Evolutionary conservation across 1,140 invertebrate species (phyloP).

Genomic region (Leptinotarsa defecta): DNA sequence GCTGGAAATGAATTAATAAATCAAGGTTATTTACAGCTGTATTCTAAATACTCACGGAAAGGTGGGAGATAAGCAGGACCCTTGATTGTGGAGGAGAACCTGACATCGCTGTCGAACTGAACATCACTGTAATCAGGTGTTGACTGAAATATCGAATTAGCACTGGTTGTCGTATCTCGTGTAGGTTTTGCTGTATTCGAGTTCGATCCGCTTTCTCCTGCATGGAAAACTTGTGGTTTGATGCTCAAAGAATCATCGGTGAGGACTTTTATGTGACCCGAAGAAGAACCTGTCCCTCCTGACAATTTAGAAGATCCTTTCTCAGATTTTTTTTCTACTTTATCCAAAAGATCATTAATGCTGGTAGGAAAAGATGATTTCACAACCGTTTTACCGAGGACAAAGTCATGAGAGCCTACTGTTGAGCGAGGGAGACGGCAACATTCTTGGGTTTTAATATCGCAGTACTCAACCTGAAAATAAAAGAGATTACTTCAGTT

Average conservation of each 20-base stretch:
- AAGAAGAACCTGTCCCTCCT: constrained; percentile 39
- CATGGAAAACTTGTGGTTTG: constrained; percentile 34
- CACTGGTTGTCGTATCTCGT: constrained; percentile 36
- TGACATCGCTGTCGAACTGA: constrained; percentile 46
- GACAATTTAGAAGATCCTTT: constrained; percentile 40
- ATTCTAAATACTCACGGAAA: constrained; percentile 23
- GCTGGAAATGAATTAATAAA: constrained; percentile 14
- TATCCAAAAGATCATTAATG: constrained; percentile 37
- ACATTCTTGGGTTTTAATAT: constrained; percentile 57
- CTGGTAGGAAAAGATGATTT: constrained; percentile 30
- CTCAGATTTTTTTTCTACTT: constrained; percentile 44
- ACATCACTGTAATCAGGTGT: constrained; percentile 53
- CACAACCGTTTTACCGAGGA: constrained; percentile 29
- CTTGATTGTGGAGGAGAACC: constrained; percentile 47
- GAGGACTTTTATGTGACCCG: constrained; percentile 33
- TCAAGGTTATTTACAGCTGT: background rate
- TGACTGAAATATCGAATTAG: constrained; percentile 40
- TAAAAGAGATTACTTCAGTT: background rate
- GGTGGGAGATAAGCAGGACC: constrained; percentile 53
- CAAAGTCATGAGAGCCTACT: constrained; percentile 22
- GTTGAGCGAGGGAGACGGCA: constrained; percentile 55
- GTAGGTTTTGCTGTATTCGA: constrained; percentile 39
- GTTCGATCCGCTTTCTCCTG: constrained; percentile 32
- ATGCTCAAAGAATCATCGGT: constrained; percentile 18
- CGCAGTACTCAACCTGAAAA: constrained; percentile 58